Evolutionary conservation across 2,113 vertebrate species (phyloP), one percentile per base, ranked within the genome.

Genomic region (Poecile atricapillus): DNA sequence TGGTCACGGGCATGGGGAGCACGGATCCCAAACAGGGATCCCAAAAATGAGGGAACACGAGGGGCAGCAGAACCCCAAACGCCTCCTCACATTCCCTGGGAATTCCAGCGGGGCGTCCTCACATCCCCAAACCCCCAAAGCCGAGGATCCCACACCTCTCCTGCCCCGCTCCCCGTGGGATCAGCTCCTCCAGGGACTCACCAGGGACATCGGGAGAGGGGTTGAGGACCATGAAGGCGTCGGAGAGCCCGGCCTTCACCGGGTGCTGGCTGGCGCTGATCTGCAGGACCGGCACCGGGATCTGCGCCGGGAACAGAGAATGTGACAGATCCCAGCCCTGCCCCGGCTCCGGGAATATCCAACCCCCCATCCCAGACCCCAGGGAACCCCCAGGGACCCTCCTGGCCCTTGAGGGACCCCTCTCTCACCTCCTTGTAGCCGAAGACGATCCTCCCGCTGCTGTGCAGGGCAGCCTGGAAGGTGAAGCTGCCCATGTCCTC

Each of bases 191-290:
- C 0, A 2, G 37, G 6, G 1, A 94, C 98, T 98, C 93, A 99
- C 99, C 99, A 80, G 98, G 95, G 35, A 96, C 78, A 0, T 98
- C 98, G 0, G 98, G 87, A 30, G 98, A 94, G 1, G 98, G 90
- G 30, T 98, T 98, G 83, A 97, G 94, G 13, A 98, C 94, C 98
- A 99, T 98, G 97, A 99, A 99, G 70, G 99, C 99, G 1, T 99
- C 99, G 1, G 99, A 99, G 67, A 99, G 98, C 35, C 99, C 99
- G 1, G 99, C 98, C 97, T 99, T 99, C 19, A 99, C 98, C 0
- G 99, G 99, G 94, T 99, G 99, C 94, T 99, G 98, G 11, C 98
- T 97, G 46, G 98, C 98, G 43, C 99, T 99, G 74, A 99, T 99
- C 85, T 97, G 97, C 75, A 94, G 97, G 27, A 99, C 98, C 0